Percentiles rank a stretch among this genome's conserved stretches.
These are phyloP conservation scores for Oscheius sp. DNA, from an alignment of 2,888 invertebrate species.

Conservation along the genomic window DNA sequence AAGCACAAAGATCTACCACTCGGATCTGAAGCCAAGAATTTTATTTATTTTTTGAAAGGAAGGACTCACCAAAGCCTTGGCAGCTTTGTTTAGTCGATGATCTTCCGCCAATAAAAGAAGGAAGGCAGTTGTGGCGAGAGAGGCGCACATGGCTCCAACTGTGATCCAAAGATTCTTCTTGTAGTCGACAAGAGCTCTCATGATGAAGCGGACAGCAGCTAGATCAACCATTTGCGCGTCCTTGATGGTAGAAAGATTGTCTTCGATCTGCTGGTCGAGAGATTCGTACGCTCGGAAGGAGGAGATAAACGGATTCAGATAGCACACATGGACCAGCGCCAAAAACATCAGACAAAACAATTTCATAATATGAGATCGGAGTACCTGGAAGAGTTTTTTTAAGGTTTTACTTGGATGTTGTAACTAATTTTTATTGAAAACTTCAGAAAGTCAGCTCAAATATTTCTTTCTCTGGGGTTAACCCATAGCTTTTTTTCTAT, in stretches of 20 bases:
- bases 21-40: constrained; percentile 37
- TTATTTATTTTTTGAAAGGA: not conserved
- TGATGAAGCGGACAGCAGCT: constrained; percentile 23
- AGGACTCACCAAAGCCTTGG: constrained; percentile 19
- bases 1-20: constrained; percentile 59
- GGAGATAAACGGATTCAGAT: constrained; percentile 51
- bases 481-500: too few species aligned
- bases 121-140: constrained; percentile 62
- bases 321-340: constrained; percentile 63
- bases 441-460: too few species aligned
- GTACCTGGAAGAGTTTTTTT: not conserved
- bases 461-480: too few species aligned
- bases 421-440: too few species aligned
- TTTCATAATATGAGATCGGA: constrained; percentile 40
- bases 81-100: constrained; percentile 6
- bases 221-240: constrained; percentile 6
- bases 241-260: not conserved
- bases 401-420: not conserved
- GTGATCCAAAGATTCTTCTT: constrained; percentile 69
- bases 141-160: constrained; percentile 66
- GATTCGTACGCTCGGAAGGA: constrained; percentile 45
- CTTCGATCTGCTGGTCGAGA: constrained; percentile 28
- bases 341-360: constrained; percentile 58
- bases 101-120: constrained; percentile 55
- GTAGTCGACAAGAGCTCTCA: constrained; percentile 45